Evolutionary conservation across 2,888 invertebrate species (phyloP), one percentile per base, ranked within the genome.

Genomic region (Cantharis nigra): DNA sequence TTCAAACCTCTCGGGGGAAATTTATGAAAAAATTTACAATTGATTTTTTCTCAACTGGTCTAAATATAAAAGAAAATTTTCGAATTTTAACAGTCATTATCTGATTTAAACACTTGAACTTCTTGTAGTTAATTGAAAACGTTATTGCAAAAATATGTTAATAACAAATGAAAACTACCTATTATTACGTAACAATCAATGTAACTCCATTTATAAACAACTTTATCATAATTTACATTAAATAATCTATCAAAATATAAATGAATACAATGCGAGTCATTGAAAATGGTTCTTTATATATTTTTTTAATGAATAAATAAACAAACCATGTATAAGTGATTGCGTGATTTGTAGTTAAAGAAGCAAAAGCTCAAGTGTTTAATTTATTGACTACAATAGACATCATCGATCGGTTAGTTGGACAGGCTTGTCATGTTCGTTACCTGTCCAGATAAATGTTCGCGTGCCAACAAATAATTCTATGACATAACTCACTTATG

Each of bases 391-490:
- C 74, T 69, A 78, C 75, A 78, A 75, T 63, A 78, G 71, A 74
- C 69, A 71, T 77, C 77, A 77, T 71, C 71, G 73, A 74, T 63
- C 74, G 69, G 65, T 72, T 62, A 71, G 74, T 75, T 72, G 74
- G 78, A 78, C 78, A 72, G 28, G 67, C 76, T 69, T 78, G 78
- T 78, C 78, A 78, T 76, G 78, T 78, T 78, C 76, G 69, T 76
- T 78, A 76, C 75, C 69, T 70, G 75, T 70, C 10, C 67, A 78
- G 76, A 78, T 78, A 67, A 73, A 76, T 76, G 76, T 73, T 78
- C 78, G 78, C 78, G 78, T 78, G 78, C 76, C 76, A 49, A 7
- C 16, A 64, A 71, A 75, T 73, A 72, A 78, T 70, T 62, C 64
- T 33, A 67, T 76, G 78, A 76, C 78, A 78, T 78, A 76, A 76